Conservation (phyloP, 2,888 invertebrate species). For the Stenodera caucasica region DNA sequence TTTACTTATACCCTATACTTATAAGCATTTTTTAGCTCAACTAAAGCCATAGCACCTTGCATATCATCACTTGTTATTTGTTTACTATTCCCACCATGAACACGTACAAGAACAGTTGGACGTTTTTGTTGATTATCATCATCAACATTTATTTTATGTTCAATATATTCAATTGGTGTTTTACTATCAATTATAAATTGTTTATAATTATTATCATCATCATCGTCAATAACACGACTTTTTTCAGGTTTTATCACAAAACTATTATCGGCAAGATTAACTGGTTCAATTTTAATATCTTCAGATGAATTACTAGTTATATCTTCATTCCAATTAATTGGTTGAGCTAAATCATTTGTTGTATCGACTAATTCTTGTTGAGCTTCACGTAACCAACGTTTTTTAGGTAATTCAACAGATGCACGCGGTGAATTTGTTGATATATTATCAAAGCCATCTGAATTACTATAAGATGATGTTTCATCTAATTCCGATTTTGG, state of each 20-base stretch:
- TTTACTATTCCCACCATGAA: conserved; percentile 52
- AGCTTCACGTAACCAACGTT: conserved; percentile 64
- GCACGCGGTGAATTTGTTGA: conserved; percentile 27
- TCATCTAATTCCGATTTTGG: conserved; percentile 43
- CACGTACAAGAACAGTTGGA: conserved; percentile 60
- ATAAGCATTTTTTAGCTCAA: conserved; percentile 59
- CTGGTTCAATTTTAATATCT: conserved; percentile 24
- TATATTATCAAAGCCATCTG: conserved; percentile 35
- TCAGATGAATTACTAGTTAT: conserved; percentile 11
- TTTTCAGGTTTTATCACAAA: conserved; percentile 14
- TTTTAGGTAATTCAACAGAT: conserved; percentile 57
- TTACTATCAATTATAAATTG: conserved; percentile 1
- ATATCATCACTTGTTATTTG: conserved; percentile 56
- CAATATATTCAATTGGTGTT: neutral
- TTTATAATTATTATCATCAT: neutral
- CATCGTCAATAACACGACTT: neutral
- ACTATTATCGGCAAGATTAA: conserved; percentile 18
- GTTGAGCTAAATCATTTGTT: conserved; percentile 57
- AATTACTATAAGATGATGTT: conserved; percentile 37
- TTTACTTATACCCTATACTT: conserved; percentile 40
- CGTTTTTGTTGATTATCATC: conserved; percentile 56
- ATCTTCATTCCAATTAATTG: conserved; percentile 57
- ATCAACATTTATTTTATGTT: neutral
- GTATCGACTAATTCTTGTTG: conserved; percentile 48
- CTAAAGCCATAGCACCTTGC: conserved; percentile 64